These are phyloP conservation scores for Liasis olivaceus DNA, from an alignment of 2,797 vertebrate genomes.

Conservation along the genomic window DNA sequence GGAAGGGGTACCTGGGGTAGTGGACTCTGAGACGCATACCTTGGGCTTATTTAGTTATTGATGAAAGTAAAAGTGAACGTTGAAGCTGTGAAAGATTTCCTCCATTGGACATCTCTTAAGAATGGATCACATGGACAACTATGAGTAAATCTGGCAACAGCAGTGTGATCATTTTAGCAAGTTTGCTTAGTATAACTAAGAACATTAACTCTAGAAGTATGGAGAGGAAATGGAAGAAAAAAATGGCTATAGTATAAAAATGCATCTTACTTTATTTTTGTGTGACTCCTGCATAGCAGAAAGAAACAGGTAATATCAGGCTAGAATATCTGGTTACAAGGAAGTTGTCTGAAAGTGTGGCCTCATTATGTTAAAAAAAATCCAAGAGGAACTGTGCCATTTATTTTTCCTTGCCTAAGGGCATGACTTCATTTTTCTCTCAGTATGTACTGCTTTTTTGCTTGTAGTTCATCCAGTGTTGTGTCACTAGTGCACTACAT, in stretches of 20 bases:
- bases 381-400: not conserved
- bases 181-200: not conserved
- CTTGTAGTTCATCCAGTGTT: not conserved
- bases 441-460: not conserved
- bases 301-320: not conserved
- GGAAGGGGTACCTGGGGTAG: not conserved
- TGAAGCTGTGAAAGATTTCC: constrained; percentile 8
- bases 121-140: not conserved
- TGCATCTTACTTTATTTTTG: not conserved
- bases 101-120: not conserved
- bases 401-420: not conserved
- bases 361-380: not conserved
- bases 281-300: not conserved
- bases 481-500: not conserved
- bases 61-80: constrained; percentile 22
- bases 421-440: not conserved
- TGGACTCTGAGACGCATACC: constrained; percentile 39
- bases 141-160: not conserved
- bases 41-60: constrained; percentile 38
- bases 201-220: not conserved
- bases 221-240: not conserved
- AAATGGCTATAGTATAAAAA: not conserved
- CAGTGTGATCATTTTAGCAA: not conserved
- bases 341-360: not conserved
- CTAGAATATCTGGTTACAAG: not conserved